A percentile compares a stretch with the other conserved stretches of the same genome.
Evolutionary conservation across 2,113 vertebrate species (phyloP).

Genomic region (Hiodon alosoides): DNA sequence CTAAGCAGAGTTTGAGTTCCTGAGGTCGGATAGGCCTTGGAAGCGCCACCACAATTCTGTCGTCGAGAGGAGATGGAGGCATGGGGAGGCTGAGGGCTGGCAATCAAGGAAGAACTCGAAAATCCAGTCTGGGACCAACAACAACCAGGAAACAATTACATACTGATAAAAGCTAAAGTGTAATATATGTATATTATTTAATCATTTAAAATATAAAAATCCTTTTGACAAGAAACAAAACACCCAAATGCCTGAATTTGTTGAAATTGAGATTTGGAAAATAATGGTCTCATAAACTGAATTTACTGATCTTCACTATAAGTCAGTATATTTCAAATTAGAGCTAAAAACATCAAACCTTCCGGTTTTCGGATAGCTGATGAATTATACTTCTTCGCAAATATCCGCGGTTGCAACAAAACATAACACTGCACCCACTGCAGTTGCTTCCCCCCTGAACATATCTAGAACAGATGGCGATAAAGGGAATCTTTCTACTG

Average conservation of each 20-base stretch:
- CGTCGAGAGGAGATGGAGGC: constrained; percentile 98
- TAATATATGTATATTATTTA: too few relatives aligned
- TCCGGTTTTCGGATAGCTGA: not conserved
- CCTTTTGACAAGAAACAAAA: constrained; percentile 12
- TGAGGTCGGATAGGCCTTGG: constrained; percentile 96
- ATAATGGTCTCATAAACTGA: constrained; percentile 25
- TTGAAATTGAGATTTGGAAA: too few relatives aligned
- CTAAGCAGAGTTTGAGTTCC: constrained; percentile 92
- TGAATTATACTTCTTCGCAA: constrained; percentile 8
- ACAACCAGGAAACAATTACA: constrained; percentile 21
- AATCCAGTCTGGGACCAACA: constrained; percentile 63
- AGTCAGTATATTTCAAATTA: constrained; percentile 3
- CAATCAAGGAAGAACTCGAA: constrained; percentile 81
- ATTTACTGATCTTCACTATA: constrained; percentile 10
- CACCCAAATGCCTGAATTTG: not conserved
- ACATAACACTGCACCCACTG: constrained; percentile 26
- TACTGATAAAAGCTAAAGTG: not conserved
- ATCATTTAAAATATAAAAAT: not conserved
- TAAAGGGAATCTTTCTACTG: constrained; percentile 22
- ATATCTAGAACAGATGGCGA: constrained; percentile 32
- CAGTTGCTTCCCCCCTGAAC: constrained; percentile 16
- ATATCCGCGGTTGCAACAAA: constrained; percentile 13
- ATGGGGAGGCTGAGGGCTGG: constrained; percentile 89
- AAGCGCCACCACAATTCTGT: constrained; percentile 97
- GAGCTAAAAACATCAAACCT: constrained; percentile 1